These are phyloP conservation scores for Pterois miles DNA, from an alignment of 2,797 vertebrate genomes.

Conservation along the genomic window DNA sequence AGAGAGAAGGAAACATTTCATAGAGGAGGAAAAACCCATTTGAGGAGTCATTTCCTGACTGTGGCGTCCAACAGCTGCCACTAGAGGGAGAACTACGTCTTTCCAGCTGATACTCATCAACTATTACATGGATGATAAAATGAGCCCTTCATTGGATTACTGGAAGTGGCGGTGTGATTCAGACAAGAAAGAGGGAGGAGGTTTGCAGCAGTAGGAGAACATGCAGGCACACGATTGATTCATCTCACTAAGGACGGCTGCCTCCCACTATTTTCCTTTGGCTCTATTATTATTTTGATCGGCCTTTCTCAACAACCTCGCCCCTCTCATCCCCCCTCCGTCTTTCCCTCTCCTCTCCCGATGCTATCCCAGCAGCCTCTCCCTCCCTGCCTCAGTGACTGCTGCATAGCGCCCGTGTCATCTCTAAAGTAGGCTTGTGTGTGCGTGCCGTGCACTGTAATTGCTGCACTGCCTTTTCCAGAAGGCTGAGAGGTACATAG, in stretches of 20 bases:
- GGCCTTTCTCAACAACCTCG: constrained; percentile 27
- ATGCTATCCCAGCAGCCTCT: constrained; percentile 12
- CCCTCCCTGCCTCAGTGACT: constrained; percentile 45
- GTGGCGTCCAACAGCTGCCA: constrained; percentile 27
- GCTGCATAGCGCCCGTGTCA: constrained; percentile 46
- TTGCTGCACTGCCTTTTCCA: constrained; percentile 30
- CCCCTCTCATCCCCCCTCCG: not conserved
- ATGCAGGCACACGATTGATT: constrained; percentile 44
- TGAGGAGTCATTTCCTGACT: not conserved
- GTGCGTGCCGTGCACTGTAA: constrained; percentile 3
- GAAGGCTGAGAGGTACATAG: constrained; percentile 22
- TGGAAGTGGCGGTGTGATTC: constrained; percentile 38
- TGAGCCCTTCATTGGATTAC: constrained; percentile 1
- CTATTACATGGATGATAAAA: constrained; percentile 2
- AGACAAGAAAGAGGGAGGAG: constrained; percentile 17
- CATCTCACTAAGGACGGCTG: constrained; percentile 45
- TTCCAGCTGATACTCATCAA: not conserved
- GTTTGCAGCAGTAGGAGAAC: constrained; percentile 33
- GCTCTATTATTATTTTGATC: constrained; percentile 38
- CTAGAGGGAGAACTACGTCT: constrained; percentile 32
- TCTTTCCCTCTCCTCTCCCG: not conserved
- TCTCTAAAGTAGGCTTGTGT: constrained; percentile 25
- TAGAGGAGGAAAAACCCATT: not conserved
- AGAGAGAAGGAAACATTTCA: not conserved
- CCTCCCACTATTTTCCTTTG: constrained; percentile 42